A percentile compares a stretch with the other conserved stretches of the same genome.
Evolutionary conservation across 2,888 invertebrate species (phyloP).

Genomic region (Brachynemurus nebulosus): DNA sequence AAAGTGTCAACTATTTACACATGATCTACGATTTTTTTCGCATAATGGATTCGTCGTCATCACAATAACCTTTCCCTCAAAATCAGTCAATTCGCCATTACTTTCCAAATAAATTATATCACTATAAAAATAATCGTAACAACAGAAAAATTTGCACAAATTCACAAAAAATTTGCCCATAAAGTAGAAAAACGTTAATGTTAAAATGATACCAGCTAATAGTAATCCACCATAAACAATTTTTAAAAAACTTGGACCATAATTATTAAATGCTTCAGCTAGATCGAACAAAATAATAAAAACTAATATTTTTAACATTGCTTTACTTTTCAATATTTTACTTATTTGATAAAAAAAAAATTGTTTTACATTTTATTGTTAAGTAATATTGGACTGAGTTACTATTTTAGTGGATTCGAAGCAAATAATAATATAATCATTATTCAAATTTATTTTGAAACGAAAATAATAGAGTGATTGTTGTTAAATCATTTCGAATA

Average conservation of each 20-base stretch:
- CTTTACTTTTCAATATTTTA: too few relatives aligned
- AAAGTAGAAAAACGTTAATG: constrained; percentile 1
- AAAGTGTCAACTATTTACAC: too few relatives aligned
- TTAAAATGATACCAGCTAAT: constrained; percentile 1
- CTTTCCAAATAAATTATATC: not conserved
- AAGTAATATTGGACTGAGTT: too few relatives aligned
- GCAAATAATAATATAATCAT: too few relatives aligned
- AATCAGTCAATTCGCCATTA: not conserved
- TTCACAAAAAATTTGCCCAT: not conserved
- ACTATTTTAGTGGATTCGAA: too few relatives aligned
- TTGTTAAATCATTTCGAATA: too few relatives aligned
- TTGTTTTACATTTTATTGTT: too few relatives aligned
- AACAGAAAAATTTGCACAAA: not conserved
- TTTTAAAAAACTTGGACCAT: not conserved
- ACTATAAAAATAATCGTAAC: not conserved
- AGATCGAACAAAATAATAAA: not conserved
- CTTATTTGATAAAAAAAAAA: too few relatives aligned
- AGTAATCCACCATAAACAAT: not conserved
- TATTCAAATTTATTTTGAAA: too few relatives aligned
- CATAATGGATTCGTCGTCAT: constrained; percentile 3
- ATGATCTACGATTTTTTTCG: not conserved
- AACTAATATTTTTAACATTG: too few relatives aligned
- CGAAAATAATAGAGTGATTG: too few relatives aligned
- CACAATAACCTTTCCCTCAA: not conserved
- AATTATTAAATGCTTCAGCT: constrained; percentile 3